Percentiles rank a stretch among this genome's conserved stretches.
Evolutionary conservation across 35 echinoderm and acorn worm species (phyloP).

Genomic region (Hemicentrotus pulcherrimus): DNA sequence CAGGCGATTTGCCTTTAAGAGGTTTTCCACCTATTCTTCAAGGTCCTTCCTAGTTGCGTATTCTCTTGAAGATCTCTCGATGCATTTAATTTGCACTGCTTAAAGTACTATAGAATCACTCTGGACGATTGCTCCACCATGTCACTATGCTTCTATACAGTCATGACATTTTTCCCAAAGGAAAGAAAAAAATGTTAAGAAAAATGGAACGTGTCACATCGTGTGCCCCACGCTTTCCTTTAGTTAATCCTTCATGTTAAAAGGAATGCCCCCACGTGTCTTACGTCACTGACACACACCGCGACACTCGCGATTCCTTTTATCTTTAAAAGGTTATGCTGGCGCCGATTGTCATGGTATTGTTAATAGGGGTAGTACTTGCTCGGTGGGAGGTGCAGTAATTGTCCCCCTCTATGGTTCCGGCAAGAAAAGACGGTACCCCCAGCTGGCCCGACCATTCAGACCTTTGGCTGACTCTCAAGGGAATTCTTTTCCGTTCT

Average conservation of each 20-base stretch:
- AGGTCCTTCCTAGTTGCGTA: no score
- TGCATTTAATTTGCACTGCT: no score
- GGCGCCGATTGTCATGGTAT: neutral
- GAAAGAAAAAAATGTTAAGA: neutral
- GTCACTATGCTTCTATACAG: neutral
- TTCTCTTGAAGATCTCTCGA: no score
- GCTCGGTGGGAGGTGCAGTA: neutral
- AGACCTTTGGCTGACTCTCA: neutral
- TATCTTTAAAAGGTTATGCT: neutral
- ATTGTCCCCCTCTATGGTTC: neutral
- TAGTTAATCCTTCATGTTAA: neutral
- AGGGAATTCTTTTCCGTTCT: neutral
- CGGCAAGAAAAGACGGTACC: neutral
- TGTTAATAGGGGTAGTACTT: neutral
- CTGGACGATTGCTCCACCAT: neutral
- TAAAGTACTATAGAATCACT: no score
- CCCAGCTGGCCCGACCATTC: neutral
- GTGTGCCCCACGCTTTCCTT: neutral
- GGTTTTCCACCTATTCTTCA: no score
- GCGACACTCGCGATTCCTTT: neutral
- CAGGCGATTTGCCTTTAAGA: no score
- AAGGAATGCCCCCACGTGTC: neutral
- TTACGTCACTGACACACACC: neutral
- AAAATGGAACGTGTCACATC: neutral
- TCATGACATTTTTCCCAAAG: neutral